phyloP scores from a whole-genome alignment of 2,113 vertebrate genomes.

The Hippocampus barbouri region DNA sequence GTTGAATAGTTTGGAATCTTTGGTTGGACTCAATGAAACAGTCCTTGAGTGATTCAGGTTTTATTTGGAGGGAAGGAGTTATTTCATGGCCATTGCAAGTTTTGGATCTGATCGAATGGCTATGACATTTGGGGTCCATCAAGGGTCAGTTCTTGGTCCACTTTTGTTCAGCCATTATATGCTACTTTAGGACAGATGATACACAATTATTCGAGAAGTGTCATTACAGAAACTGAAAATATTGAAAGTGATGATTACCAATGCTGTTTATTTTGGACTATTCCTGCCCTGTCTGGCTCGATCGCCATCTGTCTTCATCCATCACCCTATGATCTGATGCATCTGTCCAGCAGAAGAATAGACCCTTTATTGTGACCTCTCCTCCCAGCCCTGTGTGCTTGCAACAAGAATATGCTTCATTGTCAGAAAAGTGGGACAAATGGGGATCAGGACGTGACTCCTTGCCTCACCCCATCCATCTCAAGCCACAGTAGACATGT shows the following conservation, averaged over 20 bases:
- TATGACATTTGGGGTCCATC: no score
- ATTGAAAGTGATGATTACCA: neutral
- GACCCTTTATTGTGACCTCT: conserved; percentile 53
- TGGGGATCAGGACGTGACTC: conserved; percentile 37
- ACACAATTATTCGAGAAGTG: no score
- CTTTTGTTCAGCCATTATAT: no score
- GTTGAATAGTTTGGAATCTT: no score
- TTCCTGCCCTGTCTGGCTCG: conserved; percentile 12
- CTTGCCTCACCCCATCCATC: conserved; percentile 27
- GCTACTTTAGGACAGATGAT: no score
- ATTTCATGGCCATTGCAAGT: no score
- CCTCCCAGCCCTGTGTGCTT: conserved; percentile 34
- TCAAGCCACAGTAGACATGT: conserved; percentile 1
- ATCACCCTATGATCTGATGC: conserved; percentile 40
- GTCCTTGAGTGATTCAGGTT: no score
- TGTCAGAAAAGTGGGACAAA: conserved; percentile 53
- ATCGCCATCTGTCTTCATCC: conserved; percentile 24
- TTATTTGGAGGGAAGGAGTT: no score
- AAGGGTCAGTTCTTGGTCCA: no score
- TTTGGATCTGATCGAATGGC: no score
- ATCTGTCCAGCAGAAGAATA: conserved; percentile 48
- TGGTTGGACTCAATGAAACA: no score
- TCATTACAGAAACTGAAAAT: no score
- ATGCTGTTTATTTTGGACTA: conserved; percentile 2
- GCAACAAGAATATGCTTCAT: conserved; percentile 54